Evolutionary conservation across 2,797 vertebrate genomes (phyloP).

Genomic region (Phalanger gymnotis): DNA sequence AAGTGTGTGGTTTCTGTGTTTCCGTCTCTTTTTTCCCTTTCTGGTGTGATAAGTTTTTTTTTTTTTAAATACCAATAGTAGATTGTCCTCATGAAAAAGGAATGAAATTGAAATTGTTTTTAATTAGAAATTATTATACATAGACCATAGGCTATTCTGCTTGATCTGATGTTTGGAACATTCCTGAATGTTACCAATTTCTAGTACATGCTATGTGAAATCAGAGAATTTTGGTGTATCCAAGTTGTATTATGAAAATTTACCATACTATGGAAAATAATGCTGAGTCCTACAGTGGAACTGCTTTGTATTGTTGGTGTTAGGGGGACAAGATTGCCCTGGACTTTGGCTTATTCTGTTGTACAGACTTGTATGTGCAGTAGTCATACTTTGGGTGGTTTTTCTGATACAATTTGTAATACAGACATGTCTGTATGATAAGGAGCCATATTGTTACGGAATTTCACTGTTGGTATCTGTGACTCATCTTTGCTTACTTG

Average conservation of each 20-base stretch:
- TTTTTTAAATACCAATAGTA: slow-evolving; percentile 59
- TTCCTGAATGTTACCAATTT: slow-evolving; percentile 36
- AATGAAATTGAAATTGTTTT: slow-evolving; percentile 53
- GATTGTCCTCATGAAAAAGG: slow-evolving; percentile 66
- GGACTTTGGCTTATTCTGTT: slow-evolving; percentile 40
- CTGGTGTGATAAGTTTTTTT: slow-evolving; percentile 54
- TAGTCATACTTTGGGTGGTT: slow-evolving; percentile 55
- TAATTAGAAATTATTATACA: slow-evolving; percentile 36
- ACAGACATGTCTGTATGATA: background rate
- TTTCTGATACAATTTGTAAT: slow-evolving; percentile 39
- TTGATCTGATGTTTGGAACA: slow-evolving; percentile 7
- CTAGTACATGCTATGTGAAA: background rate
- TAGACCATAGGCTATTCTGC: slow-evolving; percentile 42
- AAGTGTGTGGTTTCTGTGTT: slow-evolving; percentile 18
- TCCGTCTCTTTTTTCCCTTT: slow-evolving; percentile 46
- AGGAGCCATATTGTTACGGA: slow-evolving; percentile 28
- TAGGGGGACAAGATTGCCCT: slow-evolving; percentile 27
- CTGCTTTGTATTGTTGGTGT: slow-evolving; percentile 43
- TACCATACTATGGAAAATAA: background rate
- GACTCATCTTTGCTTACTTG: slow-evolving; percentile 50
- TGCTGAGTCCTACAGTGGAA: slow-evolving; percentile 1
- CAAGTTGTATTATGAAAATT: slow-evolving; percentile 34
- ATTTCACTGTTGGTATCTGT: slow-evolving; percentile 55
- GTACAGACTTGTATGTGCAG: slow-evolving; percentile 10
- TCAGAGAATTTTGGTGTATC: slow-evolving; percentile 36